phyloP scores from a whole-genome alignment of 1,140 invertebrate species.

The Agrypnia vestita region DNA sequence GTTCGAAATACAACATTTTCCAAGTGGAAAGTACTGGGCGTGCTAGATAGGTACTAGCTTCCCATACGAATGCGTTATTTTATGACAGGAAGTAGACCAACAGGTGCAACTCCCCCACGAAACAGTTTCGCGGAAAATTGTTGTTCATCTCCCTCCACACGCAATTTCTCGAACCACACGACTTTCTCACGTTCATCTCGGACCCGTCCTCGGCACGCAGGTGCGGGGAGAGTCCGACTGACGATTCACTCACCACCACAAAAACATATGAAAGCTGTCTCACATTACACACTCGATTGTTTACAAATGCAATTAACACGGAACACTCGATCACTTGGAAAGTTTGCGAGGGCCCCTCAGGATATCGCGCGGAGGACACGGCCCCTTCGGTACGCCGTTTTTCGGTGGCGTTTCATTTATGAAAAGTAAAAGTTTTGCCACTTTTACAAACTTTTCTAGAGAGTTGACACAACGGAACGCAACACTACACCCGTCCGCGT shows the following conservation, averaged over 20 bases:
- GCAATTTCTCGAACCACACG: constrained; percentile 7
- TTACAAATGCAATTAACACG: constrained; percentile 46
- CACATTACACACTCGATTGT: constrained; percentile 35
- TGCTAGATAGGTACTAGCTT: constrained; percentile 27
- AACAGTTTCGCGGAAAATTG: constrained; percentile 25
- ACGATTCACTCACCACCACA: constrained; percentile 18
- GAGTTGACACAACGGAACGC: constrained; percentile 26
- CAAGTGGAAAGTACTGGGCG: constrained; percentile 4
- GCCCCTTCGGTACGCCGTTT: background rate
- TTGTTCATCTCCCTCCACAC: background rate
- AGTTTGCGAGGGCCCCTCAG: background rate
- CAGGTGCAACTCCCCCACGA: constrained; percentile 30
- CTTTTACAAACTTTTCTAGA: constrained; percentile 37
- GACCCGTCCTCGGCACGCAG: background rate
- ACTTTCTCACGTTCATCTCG: constrained; percentile 5
- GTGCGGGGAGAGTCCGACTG: background rate
- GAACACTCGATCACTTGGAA: constrained; percentile 23
- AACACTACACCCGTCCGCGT: constrained; percentile 37
- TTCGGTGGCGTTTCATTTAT: constrained; percentile 34
- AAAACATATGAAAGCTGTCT: constrained; percentile 44
- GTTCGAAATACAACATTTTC: constrained; percentile 14
- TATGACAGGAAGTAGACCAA: constrained; percentile 44
- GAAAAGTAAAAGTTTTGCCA: constrained; percentile 45
- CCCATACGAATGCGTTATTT: constrained; percentile 12
- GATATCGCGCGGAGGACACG: background rate